A percentile compares a stretch with the other conserved stretches of the same genome.
Conservation (phyloP, 2,113 vertebrate species). For the Herpailurus yagouaroundi region DNA sequence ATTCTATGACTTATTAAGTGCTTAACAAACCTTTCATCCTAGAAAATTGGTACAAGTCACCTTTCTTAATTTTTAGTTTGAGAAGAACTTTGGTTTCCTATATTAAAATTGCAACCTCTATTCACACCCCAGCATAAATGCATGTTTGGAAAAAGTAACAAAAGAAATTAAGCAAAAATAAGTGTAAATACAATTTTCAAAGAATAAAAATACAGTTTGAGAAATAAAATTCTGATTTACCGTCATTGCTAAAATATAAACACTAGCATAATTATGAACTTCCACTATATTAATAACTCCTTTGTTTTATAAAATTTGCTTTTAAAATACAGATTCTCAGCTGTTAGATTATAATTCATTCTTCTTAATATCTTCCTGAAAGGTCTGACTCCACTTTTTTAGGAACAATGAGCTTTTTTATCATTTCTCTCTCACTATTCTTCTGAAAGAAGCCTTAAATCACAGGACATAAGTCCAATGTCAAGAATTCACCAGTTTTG, state of each 20-base stretch:
- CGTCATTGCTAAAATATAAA: neutral
- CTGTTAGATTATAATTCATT: neutral
- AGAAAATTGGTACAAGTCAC: neutral
- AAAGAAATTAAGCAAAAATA: neutral
- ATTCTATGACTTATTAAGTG: neutral
- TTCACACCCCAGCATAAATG: neutral
- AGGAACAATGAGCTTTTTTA: neutral
- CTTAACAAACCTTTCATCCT: neutral
- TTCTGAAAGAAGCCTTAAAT: neutral
- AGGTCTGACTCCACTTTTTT: neutral
- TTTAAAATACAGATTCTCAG: slow-evolving; percentile 6
- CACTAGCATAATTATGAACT: neutral
- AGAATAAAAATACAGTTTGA: neutral
- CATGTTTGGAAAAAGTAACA: neutral
- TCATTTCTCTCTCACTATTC: neutral
- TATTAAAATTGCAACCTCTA: neutral
- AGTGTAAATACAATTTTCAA: neutral
- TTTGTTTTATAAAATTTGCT: slow-evolving; percentile 14
- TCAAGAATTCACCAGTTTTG: neutral
- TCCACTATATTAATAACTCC: neutral
- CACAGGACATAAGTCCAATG: neutral
- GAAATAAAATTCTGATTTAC: neutral
- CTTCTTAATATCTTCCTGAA: neutral
- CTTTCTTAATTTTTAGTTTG: neutral
- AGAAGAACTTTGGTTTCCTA: neutral